Conservation (phyloP, 2,113 vertebrate species). For the Odocoileus virginianus region DNA sequence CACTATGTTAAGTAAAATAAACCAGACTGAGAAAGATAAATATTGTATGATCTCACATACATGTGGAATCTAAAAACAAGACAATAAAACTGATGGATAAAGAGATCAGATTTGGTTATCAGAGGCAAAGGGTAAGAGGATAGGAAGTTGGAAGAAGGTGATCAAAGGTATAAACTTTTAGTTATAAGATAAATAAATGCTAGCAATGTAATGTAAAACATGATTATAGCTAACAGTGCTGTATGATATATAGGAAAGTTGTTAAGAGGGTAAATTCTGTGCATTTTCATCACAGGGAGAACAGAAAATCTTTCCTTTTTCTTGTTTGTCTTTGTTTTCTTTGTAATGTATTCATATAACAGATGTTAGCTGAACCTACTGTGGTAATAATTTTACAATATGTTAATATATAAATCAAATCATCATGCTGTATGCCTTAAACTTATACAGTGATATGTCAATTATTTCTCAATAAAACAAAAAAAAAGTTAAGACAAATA, state of each 20-base stretch:
- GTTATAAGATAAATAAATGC: background rate
- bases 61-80: background rate
- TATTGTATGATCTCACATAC: background rate
- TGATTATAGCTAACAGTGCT: background rate
- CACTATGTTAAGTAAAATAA: background rate
- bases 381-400: background rate
- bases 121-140: background rate
- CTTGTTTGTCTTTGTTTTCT: background rate
- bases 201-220: background rate
- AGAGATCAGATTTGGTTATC: background rate
- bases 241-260: too few species aligned
- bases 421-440: too few species aligned
- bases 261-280: too few species aligned
- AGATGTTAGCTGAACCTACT: background rate
- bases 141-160: background rate
- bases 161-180: background rate
- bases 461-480: background rate
- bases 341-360: background rate
- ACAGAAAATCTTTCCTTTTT: background rate
- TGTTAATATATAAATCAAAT: background rate
- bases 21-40: background rate
- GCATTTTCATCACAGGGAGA: background rate
- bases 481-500: background rate
- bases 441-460: too few species aligned
- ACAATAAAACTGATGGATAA: background rate